These are phyloP conservation scores for Balearica regulorum DNA, from an alignment of 2,797 vertebrate species.

Conservation along the genomic window DNA sequence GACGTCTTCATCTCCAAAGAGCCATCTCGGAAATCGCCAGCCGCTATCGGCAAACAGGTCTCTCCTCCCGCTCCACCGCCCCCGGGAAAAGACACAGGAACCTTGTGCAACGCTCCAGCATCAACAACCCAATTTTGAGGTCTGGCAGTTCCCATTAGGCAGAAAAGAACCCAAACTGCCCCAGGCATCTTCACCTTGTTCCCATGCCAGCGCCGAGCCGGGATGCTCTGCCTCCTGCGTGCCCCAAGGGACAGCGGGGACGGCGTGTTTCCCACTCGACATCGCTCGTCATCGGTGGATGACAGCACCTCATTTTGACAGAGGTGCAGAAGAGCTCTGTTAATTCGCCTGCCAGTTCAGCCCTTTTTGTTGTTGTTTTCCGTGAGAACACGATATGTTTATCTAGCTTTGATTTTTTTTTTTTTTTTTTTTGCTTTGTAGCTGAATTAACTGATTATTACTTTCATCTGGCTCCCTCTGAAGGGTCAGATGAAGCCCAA, in stretches of 20 bases:
- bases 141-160: background rate
- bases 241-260: background rate
- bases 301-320: background rate
- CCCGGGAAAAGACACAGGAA: background rate
- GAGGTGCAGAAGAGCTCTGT: constrained; percentile 19
- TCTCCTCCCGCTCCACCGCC: accelerated
- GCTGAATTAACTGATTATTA: constrained; percentile 51
- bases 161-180: background rate
- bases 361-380: constrained; percentile 49
- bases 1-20: background rate
- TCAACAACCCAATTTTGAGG: accelerated
- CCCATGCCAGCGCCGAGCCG: background rate
- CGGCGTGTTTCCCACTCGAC: accelerated
- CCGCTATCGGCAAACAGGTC: accelerated
- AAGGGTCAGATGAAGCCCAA: constrained; percentile 45
- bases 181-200: background rate
- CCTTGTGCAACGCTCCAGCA: background rate
- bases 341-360: constrained; percentile 9
- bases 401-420: constrained; percentile 41
- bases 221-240: background rate
- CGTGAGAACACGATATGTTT: constrained; percentile 48
- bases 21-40: background rate
- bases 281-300: accelerated
- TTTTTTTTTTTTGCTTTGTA: constrained; percentile 9
- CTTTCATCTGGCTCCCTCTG: constrained; percentile 59